Percentiles rank a stretch among this genome's conserved stretches.
These are phyloP conservation scores for Hoplodrina blanda DNA, from an alignment of 2,888 invertebrate species.

Conservation along the genomic window DNA sequence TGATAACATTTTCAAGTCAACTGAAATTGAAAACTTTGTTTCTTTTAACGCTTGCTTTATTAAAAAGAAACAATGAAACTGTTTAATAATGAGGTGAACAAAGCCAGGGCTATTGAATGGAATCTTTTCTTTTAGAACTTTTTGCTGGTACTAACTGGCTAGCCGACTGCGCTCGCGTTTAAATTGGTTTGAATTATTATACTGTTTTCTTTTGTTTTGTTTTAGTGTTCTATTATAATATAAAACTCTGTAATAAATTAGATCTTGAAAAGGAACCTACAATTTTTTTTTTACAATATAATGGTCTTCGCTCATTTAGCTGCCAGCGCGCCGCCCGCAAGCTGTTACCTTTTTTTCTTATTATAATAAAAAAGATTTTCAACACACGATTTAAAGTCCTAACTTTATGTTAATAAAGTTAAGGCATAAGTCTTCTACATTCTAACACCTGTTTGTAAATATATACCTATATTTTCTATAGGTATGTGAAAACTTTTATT, in stretches of 20 bases:
- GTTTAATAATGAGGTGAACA: conserved; percentile 52
- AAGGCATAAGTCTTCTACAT: too few species aligned
- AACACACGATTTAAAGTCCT: too few species aligned
- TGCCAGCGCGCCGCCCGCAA: background rate
- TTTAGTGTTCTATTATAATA: conserved; percentile 1
- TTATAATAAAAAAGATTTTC: too few species aligned
- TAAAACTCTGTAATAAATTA: background rate
- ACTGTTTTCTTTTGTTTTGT: conserved; percentile 1
- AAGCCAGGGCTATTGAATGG: conserved; percentile 46
- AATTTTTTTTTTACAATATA: too few species aligned
- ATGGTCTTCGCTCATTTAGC: too few species aligned
- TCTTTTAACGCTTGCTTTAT: conserved; percentile 44
- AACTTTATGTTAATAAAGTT: too few species aligned
- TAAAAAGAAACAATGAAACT: conserved; percentile 54
- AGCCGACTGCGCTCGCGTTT: conserved; percentile 25
- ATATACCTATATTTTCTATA: too few species aligned
- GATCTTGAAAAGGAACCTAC: too few species aligned
- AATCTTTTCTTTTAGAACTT: conserved; percentile 41
- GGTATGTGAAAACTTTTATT: too few species aligned
- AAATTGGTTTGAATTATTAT: conserved; percentile 34
- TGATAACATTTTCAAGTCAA: conserved; percentile 21
- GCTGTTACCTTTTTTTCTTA: too few species aligned
- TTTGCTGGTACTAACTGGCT: conserved; percentile 32
- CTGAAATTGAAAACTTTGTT: conserved; percentile 30
- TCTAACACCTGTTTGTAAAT: too few species aligned